These are phyloP conservation scores for Chlamydotis undulata DNA, from an alignment of 2,113 vertebrate genomes.

Conservation along the genomic window DNA sequence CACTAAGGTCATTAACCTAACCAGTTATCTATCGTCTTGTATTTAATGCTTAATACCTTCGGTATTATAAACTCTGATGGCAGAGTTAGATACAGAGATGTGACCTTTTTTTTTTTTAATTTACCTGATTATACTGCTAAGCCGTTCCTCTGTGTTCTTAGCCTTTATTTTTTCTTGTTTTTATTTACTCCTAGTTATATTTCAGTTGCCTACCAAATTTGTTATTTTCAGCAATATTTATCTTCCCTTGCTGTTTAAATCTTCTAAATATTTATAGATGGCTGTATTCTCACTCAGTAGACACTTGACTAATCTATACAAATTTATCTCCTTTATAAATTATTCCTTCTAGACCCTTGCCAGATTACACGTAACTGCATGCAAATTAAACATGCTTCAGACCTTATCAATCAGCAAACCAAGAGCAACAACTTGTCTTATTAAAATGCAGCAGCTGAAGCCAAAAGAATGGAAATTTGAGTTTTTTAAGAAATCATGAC, in stretches of 20 bases:
- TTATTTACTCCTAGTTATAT: not conserved
- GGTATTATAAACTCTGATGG: not conserved
- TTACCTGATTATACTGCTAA: not conserved
- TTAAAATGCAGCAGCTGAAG: not conserved
- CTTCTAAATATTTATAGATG: slow-evolving; percentile 6
- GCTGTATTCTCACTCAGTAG: not conserved
- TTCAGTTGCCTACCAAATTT: not conserved
- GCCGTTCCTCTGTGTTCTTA: not conserved
- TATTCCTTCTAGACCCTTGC: not conserved
- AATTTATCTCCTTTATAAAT: slow-evolving; percentile 7
- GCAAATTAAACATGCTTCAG: not conserved
- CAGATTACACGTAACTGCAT: not conserved
- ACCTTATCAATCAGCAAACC: not conserved
- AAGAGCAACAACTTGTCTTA: not conserved
- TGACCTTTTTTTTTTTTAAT: not conserved
- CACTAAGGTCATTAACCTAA: not conserved
- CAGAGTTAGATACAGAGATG: not conserved
- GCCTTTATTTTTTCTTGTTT: not conserved
- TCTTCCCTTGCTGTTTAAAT: not conserved
- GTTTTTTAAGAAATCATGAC: not conserved
- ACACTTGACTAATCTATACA: not conserved
- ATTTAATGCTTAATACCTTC: not conserved
- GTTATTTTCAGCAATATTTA: not conserved
- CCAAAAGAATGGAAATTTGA: not conserved
- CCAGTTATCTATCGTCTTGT: not conserved